These are phyloP conservation scores for Ceyx erithaca DNA, from an alignment of 2,797 vertebrate species.

Conservation along the genomic window DNA sequence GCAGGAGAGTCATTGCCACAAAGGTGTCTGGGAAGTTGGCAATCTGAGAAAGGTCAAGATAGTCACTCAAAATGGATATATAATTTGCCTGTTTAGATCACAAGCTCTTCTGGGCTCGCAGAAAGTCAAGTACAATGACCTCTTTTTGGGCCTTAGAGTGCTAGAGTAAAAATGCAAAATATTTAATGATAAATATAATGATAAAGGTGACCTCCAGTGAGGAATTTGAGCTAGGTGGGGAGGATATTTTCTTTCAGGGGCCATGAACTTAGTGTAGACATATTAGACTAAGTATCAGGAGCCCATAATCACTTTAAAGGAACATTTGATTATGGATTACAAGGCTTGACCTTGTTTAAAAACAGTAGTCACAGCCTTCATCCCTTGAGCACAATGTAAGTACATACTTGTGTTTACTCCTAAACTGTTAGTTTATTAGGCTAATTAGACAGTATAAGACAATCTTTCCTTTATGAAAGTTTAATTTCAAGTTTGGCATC, in stretches of 20 bases:
- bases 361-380: not conserved
- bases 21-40: not conserved
- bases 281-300: not conserved
- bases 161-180: not conserved
- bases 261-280: not conserved
- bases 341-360: not conserved
- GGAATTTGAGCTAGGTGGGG: not conserved
- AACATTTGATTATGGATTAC: not conserved
- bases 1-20: not conserved
- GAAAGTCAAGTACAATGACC: not conserved
- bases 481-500: not conserved
- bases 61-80: not conserved
- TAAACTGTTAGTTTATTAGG: not conserved
- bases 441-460: not conserved
- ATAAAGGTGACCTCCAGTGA: not conserved
- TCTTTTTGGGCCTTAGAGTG: not conserved
- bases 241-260: not conserved
- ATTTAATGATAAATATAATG: not conserved
- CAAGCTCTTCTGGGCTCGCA: not conserved
- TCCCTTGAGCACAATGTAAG: not conserved
- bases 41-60: conserved; percentile 31
- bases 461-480: not conserved
- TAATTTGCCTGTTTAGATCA: conserved; percentile 30
- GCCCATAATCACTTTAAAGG: not conserved
- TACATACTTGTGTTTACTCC: not conserved